Evolutionary conservation across 1,140 invertebrate species (phyloP).

Genomic region (Gonatopus flavifemur): DNA sequence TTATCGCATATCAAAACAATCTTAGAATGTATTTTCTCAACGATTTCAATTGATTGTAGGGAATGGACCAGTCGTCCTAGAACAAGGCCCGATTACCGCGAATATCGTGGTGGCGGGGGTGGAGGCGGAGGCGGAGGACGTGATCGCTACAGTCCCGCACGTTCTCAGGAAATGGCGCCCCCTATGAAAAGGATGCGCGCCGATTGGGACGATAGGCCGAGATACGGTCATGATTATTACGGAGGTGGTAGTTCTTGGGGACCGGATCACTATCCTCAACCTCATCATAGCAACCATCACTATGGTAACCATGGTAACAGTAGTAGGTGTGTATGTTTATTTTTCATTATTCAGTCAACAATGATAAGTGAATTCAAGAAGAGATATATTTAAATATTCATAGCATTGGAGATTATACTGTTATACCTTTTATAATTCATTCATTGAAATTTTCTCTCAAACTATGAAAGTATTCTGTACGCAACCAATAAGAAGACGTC

Average conservation of each 20-base stretch:
- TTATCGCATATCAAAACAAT: not conserved
- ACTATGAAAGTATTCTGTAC: too few species aligned
- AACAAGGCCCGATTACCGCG: conserved; percentile 68
- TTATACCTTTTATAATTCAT: too few species aligned
- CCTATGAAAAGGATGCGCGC: conserved; percentile 78
- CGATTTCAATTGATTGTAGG: conserved; percentile 49
- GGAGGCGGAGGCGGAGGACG: conserved; percentile 59
- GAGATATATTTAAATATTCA: too few species aligned
- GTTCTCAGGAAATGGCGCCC: conserved; percentile 73
- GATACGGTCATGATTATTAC: conserved; percentile 56
- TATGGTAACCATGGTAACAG: conserved; percentile 59
- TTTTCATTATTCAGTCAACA: conserved; percentile 13
- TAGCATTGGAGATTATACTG: too few species aligned
- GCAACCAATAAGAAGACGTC: too few species aligned
- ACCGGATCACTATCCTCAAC: conserved; percentile 52
- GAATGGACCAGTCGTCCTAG: conserved; percentile 64
- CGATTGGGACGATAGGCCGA: conserved; percentile 69
- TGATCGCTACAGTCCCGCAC: conserved; percentile 73
- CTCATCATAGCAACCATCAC: conserved; percentile 60
- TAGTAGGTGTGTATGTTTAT: conserved; percentile 42
- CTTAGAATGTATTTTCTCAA: too few species aligned
- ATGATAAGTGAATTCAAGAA: conserved; percentile 3
- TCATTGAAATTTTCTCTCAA: too few species aligned
- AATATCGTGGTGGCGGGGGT: conserved; percentile 65
- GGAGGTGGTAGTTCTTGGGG: conserved; percentile 50